phyloP scores from a whole-genome alignment of 2,888 invertebrate genomes.

The Pandemis cinnamomeana region DNA sequence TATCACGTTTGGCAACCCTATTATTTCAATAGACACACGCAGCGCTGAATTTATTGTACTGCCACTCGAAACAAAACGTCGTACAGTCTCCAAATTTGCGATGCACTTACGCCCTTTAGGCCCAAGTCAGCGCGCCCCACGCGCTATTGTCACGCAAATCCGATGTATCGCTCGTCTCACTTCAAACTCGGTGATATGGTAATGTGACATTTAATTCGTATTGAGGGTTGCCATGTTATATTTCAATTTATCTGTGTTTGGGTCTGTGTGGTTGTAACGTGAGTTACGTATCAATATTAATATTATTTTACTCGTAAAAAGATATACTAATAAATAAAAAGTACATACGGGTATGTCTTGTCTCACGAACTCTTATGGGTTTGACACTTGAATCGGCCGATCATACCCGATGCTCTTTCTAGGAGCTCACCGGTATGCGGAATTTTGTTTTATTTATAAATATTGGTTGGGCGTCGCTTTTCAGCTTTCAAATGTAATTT shows the following conservation, averaged over 20 bases:
- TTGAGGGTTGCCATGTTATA: constrained; percentile 63
- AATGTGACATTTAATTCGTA: constrained; percentile 81
- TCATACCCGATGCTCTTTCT: no score
- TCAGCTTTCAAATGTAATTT: no score
- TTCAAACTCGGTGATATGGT: constrained; percentile 77
- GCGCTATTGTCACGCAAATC: constrained; percentile 76
- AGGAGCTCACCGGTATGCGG: no score
- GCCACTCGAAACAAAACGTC: constrained; percentile 16
- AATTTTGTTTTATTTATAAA: no score
- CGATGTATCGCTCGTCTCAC: constrained; percentile 77
- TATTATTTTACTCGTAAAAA: no score
- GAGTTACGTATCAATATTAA: neutral
- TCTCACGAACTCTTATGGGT: no score
- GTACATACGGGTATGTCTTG: no score
- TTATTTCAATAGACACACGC: constrained; percentile 81
- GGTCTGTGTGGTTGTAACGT: neutral
- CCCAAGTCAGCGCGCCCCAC: constrained; percentile 39
- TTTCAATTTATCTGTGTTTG: constrained; percentile 22
- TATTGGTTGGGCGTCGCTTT: no score
- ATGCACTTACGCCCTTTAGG: constrained; percentile 13
- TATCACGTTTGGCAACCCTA: neutral
- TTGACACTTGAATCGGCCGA: no score
- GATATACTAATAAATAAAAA: no score
- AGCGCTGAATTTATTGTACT: constrained; percentile 77
- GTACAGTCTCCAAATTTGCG: constrained; percentile 16